phyloP scores from a whole-genome alignment of 2,888 invertebrate genomes.

The Xestia rhomboidea region DNA sequence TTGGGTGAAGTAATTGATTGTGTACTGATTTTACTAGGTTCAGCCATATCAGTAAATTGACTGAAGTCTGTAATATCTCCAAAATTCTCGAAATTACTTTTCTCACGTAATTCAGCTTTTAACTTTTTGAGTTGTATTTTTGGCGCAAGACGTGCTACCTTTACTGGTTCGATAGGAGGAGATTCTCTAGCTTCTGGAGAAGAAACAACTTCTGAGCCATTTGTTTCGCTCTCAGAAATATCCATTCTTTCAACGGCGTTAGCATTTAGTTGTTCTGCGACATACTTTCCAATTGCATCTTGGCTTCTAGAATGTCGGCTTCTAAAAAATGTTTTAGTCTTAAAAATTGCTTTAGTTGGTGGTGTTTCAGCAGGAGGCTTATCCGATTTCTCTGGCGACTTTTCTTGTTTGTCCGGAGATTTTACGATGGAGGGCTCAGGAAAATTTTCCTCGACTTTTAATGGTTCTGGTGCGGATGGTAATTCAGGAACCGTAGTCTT shows the following conservation, averaged over 20 bases:
- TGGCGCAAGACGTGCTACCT: constrained; percentile 89
- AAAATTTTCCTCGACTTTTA: constrained; percentile 91
- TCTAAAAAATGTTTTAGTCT: constrained; percentile 90
- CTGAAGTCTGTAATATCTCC: constrained; percentile 61
- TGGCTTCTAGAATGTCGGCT: constrained; percentile 89
- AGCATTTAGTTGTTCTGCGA: constrained; percentile 88
- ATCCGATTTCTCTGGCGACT: constrained; percentile 73
- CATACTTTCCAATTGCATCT: constrained; percentile 89
- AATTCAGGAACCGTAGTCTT: constrained; percentile 91
- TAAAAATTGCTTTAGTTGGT: constrained; percentile 88
- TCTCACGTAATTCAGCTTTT: constrained; percentile 85
- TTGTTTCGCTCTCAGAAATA: constrained; percentile 82
- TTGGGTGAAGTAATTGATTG: constrained; percentile 48
- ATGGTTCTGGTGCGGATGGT: constrained; percentile 88
- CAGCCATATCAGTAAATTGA: constrained; percentile 59
- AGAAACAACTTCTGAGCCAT: constrained; percentile 82
- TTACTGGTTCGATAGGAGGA: constrained; percentile 88
- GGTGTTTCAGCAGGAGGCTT: constrained; percentile 72
- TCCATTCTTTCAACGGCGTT: constrained; percentile 87
- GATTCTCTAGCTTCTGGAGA: constrained; percentile 85
- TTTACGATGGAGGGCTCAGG: constrained; percentile 89
- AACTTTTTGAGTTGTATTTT: constrained; percentile 89
- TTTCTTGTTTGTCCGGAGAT: constrained; percentile 86
- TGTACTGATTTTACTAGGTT: constrained; percentile 51
- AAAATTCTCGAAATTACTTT: constrained; percentile 64